A percentile compares a stretch with the other conserved stretches of the same genome.
phyloP scores from a whole-genome alignment of 2,888 invertebrate genomes.

The Eurytoma californica region DNA sequence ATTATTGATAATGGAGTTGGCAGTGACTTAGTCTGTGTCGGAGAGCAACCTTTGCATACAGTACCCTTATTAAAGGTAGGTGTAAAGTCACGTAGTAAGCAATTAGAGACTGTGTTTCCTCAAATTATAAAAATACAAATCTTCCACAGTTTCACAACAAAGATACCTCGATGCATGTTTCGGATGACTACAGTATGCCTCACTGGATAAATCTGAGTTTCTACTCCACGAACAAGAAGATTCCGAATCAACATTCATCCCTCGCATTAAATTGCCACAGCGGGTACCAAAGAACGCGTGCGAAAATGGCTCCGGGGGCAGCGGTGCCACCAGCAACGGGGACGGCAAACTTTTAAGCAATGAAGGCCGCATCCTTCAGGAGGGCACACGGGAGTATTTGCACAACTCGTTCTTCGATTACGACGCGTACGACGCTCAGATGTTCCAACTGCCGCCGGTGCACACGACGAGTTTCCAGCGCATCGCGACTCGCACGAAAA shows the following conservation, averaged over 20 bases:
- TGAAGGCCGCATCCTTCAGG: constrained; percentile 80
- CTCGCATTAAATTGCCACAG: constrained; percentile 93
- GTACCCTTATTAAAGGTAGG: constrained; percentile 95
- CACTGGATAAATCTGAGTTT: constrained; percentile 99
- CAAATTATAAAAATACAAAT: constrained; percentile 33
- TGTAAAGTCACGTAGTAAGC: constrained; percentile 9
- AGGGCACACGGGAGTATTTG: constrained; percentile 84
- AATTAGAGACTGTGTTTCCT: background rate
- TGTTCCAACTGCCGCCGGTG: constrained; percentile 89
- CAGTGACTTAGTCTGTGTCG: constrained; percentile 97
- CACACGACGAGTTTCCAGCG: constrained; percentile 86
- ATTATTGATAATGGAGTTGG: constrained; percentile 99
- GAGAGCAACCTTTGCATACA: constrained; percentile 98
- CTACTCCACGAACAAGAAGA: constrained; percentile 95
- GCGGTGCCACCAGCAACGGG: too few relatives aligned
- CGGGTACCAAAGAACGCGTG: constrained; percentile 77
- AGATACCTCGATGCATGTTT: constrained; percentile 86
- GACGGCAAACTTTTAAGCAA: constrained; percentile 63
- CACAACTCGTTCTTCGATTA: constrained; percentile 92
- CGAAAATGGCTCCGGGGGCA: constrained; percentile 71
- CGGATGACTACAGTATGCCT: constrained; percentile 97
- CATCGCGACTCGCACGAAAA: constrained; percentile 81
- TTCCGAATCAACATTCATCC: constrained; percentile 93
- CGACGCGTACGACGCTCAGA: constrained; percentile 95
- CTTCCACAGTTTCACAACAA: constrained; percentile 89